Evolutionary conservation across 2,797 vertebrate species (phyloP).

Genomic region (Pipistrellus pipistrellus): DNA sequence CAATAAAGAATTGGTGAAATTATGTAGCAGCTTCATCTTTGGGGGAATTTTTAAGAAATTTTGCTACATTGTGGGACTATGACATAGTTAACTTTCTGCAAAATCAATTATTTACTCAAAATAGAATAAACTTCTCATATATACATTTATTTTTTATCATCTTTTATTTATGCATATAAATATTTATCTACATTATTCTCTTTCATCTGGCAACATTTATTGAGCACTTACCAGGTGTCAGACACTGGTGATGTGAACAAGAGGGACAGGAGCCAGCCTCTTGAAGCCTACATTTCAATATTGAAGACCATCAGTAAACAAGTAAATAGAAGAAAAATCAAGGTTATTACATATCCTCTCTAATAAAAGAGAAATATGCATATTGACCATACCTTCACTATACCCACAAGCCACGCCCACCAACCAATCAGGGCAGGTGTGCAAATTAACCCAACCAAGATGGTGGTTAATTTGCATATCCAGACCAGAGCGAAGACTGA

Average conservation of each 20-base stretch:
- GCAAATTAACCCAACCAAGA: too few species aligned
- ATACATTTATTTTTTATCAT: not conserved
- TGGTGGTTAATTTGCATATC: too few species aligned
- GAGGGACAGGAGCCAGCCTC: not conserved
- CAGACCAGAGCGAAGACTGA: too few species aligned
- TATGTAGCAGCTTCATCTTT: not conserved
- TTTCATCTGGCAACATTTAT: not conserved
- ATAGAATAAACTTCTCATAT: not conserved
- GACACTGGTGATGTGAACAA: not conserved
- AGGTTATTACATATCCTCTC: not conserved
- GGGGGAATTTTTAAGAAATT: not conserved
- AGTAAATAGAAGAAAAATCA: not conserved
- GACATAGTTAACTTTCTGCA: not conserved
- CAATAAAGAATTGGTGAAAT: not conserved
- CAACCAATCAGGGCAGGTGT: too few species aligned
- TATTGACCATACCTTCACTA: too few species aligned
- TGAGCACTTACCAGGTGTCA: not conserved
- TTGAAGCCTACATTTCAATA: not conserved
- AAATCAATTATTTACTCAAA: slow-evolving; percentile 19
- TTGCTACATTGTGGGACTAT: not conserved
- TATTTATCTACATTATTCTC: not conserved
- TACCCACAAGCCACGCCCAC: too few species aligned
- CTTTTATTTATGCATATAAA: not conserved
- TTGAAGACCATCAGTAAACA: not conserved
- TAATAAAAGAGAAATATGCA: too few species aligned